These are phyloP conservation scores for Columbina picui DNA, from an alignment of 2,113 vertebrate genomes.

Conservation along the genomic window DNA sequence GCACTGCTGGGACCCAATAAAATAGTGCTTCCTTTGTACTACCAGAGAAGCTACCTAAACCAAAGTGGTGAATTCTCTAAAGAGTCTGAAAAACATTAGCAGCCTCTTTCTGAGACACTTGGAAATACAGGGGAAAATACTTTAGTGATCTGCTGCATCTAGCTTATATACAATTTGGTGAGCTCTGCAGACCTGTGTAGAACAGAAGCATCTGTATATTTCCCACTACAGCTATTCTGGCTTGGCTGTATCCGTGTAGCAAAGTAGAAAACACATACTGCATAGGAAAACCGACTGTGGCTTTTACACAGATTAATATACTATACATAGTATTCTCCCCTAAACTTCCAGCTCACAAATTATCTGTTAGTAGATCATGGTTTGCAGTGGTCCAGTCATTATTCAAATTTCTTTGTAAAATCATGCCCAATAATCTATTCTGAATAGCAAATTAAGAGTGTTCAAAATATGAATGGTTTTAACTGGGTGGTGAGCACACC, in stretches of 20 bases:
- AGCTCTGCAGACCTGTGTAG: not conserved
- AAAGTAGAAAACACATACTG: not conserved
- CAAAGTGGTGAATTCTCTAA: not conserved
- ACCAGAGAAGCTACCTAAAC: not conserved
- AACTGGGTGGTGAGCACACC: not conserved
- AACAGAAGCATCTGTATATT: not conserved
- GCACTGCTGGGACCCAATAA: not conserved
- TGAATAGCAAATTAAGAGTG: not conserved
- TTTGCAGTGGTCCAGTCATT: not conserved
- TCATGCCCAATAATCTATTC: not conserved
- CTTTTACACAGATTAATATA: not conserved
- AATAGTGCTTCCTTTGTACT: not conserved
- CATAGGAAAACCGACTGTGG: not conserved
- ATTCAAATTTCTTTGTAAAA: not conserved
- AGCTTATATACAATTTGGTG: not conserved
- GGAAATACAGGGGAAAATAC: not conserved
- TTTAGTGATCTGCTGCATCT: not conserved
- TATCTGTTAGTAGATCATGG: not conserved
- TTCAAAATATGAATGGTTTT: not conserved
- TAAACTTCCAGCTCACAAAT: not conserved
- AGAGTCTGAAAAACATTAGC: not conserved
- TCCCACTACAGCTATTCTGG: not conserved
- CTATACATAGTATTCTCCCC: accelerated
- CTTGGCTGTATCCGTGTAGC: not conserved
- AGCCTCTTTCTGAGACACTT: not conserved